Evolutionary conservation across 2,113 vertebrate species (phyloP).

Genomic region (Macquaria ambigua): DNA sequence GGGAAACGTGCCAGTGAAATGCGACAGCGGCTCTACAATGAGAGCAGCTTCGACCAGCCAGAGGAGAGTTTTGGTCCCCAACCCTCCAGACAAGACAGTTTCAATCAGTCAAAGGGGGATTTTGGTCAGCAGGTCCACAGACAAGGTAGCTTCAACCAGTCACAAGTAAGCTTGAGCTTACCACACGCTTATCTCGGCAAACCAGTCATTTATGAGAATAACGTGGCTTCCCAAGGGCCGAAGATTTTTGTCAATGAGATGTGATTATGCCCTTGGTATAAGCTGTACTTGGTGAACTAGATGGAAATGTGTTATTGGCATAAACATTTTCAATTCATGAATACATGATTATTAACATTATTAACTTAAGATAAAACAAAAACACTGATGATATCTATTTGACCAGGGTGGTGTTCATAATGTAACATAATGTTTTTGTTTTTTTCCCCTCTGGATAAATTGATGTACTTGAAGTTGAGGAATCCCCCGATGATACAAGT

Average conservation of each 20-base stretch:
- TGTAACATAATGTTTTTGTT: not conserved
- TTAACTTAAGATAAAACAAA: not conserved
- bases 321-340: not conserved
- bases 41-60: conserved; percentile 87
- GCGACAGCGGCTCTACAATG: conserved; percentile 86
- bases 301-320: not conserved
- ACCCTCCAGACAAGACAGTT: conserved; percentile 60
- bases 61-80: conserved; percentile 68
- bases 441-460: not conserved
- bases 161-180: conserved; percentile 72
- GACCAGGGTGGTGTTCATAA: not conserved
- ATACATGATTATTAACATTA: too few species aligned
- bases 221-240: conserved; percentile 84
- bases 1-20: conserved; percentile 91
- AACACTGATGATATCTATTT: not conserved
- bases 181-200: conserved; percentile 86
- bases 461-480: not conserved
- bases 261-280: conserved; percentile 65
- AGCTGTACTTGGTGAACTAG: not conserved
- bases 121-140: conserved; percentile 81
- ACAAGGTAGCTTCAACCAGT: conserved; percentile 69
- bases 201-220: conserved; percentile 81
- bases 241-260: conserved; percentile 93
- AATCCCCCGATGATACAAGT: not conserved
- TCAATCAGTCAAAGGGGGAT: conserved; percentile 81